These are phyloP conservation scores for Bibio marci DNA, from an alignment of 2,888 invertebrate genomes.

Conservation along the genomic window DNA sequence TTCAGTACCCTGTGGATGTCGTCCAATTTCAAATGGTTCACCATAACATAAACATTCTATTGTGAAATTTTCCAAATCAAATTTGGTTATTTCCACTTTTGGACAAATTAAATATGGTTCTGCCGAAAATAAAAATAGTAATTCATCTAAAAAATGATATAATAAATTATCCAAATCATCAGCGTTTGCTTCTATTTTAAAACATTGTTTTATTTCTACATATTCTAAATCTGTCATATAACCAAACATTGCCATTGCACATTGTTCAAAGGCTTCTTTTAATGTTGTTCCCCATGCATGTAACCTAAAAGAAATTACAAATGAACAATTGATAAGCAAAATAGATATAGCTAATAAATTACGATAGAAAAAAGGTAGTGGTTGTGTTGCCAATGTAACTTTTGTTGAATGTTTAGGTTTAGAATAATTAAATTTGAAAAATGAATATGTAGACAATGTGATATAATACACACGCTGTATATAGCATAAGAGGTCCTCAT, in stretches of 20 bases:
- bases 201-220: conserved; percentile 62
- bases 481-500: no score
- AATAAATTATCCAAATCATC: conserved; percentile 78
- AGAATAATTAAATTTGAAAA: no score
- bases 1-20: conserved; percentile 95
- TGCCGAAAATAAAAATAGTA: conserved; percentile 78
- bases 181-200: conserved; percentile 72
- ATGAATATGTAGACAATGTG: no score
- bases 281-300: conserved; percentile 84
- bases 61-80: conserved; percentile 63
- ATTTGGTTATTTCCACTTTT: conserved; percentile 74
- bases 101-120: conserved; percentile 80
- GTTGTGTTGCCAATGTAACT: no score
- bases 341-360: no score
- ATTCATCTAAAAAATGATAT: conserved; percentile 87
- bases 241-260: conserved; percentile 89
- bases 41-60: conserved; percentile 73
- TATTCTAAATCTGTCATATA: conserved; percentile 88
- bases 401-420: no score
- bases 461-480: no score
- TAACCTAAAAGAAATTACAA: conserved; percentile 41
- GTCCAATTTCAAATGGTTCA: conserved; percentile 83
- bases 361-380: no score
- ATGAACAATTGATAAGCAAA: no score
- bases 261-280: conserved; percentile 85